Evolutionary conservation across 1,140 invertebrate species (phyloP).

Genomic region (Sitobion miscanthi): DNA sequence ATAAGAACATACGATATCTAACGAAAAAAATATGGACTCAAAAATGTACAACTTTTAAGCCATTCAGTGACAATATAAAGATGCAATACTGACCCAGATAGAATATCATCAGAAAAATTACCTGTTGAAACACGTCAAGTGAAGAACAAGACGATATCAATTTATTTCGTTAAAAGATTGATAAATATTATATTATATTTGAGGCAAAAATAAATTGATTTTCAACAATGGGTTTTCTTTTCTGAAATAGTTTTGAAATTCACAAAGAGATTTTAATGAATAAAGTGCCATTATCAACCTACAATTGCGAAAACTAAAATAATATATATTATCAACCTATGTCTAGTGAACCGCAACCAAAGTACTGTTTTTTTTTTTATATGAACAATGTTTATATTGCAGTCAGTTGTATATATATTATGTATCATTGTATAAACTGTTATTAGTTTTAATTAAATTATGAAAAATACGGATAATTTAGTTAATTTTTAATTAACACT

Average conservation of each 20-base stretch:
- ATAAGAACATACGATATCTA: too few species aligned
- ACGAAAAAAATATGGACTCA: too few species aligned
- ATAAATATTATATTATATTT: conserved; percentile 2
- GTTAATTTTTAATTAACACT: not conserved
- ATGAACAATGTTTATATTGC: not conserved
- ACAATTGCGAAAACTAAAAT: not conserved
- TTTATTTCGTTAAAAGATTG: not conserved
- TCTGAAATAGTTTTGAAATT: not conserved
- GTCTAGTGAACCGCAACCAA: not conserved
- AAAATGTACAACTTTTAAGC: not conserved
- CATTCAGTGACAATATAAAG: too few species aligned
- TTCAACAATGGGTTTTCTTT: not conserved
- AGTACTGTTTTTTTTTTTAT: not conserved
- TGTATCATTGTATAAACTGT: not conserved
- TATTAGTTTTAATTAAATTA: not conserved
- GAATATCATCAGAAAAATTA: not conserved
- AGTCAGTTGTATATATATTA: not conserved
- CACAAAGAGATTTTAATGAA: not conserved
- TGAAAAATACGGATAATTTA: not conserved
- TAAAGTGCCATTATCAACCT: not conserved
- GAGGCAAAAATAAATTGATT: not conserved
- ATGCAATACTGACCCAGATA: not conserved
- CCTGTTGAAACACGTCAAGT: not conserved
- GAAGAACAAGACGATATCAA: too few species aligned
- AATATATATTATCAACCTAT: not conserved